phyloP scores from a whole-genome alignment of 92 coral and sea anemone species.

The Porites cylindrica region DNA sequence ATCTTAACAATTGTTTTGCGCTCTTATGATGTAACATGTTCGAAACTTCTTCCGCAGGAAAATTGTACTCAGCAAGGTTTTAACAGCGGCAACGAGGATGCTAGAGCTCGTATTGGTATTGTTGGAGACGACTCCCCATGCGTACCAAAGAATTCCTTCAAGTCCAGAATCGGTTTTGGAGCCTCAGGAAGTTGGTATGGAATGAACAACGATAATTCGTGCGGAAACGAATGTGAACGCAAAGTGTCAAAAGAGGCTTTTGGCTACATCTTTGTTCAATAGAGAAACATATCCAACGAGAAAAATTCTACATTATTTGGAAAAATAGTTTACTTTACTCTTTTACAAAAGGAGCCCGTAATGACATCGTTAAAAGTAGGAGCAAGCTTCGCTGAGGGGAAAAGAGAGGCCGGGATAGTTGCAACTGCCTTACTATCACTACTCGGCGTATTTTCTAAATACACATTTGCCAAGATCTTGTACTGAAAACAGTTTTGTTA shows the following conservation, averaged over 20 bases:
- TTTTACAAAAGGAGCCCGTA: background rate
- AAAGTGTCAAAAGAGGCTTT: constrained; percentile 50
- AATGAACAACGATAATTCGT: constrained; percentile 55
- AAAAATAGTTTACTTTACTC: background rate
- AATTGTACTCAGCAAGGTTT: constrained; percentile 78
- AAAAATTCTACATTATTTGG: no score
- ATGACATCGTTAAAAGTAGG: no score
- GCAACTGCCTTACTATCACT: no score
- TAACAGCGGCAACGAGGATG: constrained; percentile 35
- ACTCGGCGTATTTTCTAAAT: no score
- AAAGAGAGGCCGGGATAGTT: no score
- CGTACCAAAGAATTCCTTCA: background rate
- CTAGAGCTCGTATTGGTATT: constrained; percentile 74
- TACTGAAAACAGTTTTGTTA: no score
- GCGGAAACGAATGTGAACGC: constrained; percentile 72
- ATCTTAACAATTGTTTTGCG: background rate
- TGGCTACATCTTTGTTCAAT: constrained; percentile 79
- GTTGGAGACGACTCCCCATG: constrained; percentile 31
- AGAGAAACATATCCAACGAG: background rate
- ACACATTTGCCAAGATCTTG: no score
- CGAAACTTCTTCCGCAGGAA: constrained; percentile 31
- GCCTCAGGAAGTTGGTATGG: constrained; percentile 55
- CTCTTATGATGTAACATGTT: background rate
- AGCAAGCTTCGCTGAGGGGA: no score
- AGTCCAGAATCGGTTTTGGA: constrained; percentile 84